Percentiles rank a stretch among this genome's conserved stretches.
phyloP scores from a whole-genome alignment of 2,888 invertebrate species.

The Uropetala carovei region DNA sequence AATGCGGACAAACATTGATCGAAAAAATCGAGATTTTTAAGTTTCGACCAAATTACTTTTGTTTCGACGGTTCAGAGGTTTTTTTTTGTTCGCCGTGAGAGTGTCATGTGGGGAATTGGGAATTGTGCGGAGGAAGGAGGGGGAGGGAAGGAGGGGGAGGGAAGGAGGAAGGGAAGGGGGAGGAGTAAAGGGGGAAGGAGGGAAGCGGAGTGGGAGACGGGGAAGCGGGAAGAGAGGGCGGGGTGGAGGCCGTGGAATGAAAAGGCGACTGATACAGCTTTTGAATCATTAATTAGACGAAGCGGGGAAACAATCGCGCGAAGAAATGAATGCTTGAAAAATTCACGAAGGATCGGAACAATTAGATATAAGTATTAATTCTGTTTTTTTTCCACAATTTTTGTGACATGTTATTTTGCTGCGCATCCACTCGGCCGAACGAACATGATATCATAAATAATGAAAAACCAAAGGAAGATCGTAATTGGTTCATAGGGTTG shows the following conservation, averaged over 20 bases:
- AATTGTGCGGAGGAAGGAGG: too few relatives aligned
- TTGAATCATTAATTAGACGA: conserved; percentile 55
- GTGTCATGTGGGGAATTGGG: not conserved
- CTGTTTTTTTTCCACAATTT: conserved; percentile 45
- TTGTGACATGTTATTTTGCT: conserved; percentile 56
- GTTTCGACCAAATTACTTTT: conserved; percentile 53
- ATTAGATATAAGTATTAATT: conserved; percentile 64
- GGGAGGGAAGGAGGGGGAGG: not conserved
- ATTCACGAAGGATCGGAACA: conserved; percentile 61
- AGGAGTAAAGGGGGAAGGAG: not conserved
- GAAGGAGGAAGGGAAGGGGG: not conserved
- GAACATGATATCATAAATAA: conserved; percentile 57
- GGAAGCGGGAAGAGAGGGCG: not conserved
- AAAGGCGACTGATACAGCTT: conserved; percentile 52
- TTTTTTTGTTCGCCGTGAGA: not conserved
- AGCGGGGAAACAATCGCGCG: conserved; percentile 15
- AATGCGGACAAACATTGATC: conserved; percentile 61
- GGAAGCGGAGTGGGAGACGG: not conserved
- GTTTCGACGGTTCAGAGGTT: conserved; percentile 47
- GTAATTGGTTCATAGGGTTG: conserved; percentile 58
- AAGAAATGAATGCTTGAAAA: conserved; percentile 28
- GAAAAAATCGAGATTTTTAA: conserved; percentile 7
- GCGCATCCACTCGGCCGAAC: not conserved
- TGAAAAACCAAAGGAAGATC: conserved; percentile 46
- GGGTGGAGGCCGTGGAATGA: not conserved